Percentiles rank a stretch among this genome's conserved stretches.
Conservation (phyloP, 2,113 vertebrate genomes). For the Malurus elegans region DNA sequence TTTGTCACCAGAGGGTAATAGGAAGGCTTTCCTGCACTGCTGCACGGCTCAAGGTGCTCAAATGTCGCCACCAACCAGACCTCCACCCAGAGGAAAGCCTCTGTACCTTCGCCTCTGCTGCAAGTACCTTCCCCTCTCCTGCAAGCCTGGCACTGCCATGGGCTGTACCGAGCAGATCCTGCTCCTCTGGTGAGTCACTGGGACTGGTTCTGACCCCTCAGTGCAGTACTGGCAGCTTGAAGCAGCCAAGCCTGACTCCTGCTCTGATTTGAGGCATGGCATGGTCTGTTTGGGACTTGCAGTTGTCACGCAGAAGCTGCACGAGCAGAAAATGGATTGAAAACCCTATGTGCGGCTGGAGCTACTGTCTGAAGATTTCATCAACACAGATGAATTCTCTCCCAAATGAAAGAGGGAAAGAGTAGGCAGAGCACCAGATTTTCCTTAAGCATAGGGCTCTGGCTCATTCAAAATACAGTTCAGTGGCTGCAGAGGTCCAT, state of each 20-base stretch:
- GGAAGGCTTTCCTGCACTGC: not conserved
- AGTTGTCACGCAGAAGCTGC: not conserved
- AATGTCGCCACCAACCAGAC: not conserved
- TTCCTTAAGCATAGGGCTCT: not conserved
- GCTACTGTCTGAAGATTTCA: not conserved
- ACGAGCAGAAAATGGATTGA: not conserved
- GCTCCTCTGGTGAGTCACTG: accelerated
- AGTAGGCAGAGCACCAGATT: not conserved
- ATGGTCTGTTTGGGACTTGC: not conserved
- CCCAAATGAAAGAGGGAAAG: not conserved
- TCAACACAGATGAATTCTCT: not conserved
- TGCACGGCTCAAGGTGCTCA: not conserved
- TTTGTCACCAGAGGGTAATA: slow-evolving; percentile 22
- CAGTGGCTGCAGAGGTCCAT: not conserved
- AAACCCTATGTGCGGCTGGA: not conserved
- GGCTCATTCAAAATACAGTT: not conserved
- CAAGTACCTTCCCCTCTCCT: not conserved
- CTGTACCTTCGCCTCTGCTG: not conserved
- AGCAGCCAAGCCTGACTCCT: not conserved
- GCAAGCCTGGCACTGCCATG: not conserved
- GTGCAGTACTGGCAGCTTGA: not conserved
- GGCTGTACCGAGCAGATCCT: not conserved
- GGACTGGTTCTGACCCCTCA: not conserved
- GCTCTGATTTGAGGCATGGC: not conserved
- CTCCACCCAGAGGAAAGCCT: not conserved